A percentile compares a stretch with the other conserved stretches of the same genome.
These are phyloP conservation scores for Phoxinus dragarum DNA, from an alignment of 2,797 vertebrate genomes.

Conservation along the genomic window DNA sequence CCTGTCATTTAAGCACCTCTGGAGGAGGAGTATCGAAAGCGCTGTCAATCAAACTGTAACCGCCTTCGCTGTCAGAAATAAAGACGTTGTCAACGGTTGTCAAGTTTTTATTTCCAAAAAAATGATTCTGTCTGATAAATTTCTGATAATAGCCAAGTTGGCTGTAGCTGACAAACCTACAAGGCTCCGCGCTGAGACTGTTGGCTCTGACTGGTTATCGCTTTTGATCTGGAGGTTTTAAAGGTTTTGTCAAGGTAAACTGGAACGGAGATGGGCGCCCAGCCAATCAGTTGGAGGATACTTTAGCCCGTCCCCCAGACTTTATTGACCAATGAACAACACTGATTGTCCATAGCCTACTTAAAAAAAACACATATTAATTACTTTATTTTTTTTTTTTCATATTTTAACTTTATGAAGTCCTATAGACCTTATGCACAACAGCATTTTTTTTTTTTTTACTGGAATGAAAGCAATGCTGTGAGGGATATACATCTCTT, in stretches of 20 bases:
- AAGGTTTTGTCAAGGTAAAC: constrained; percentile 43
- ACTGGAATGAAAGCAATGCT: too few species aligned
- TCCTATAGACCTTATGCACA: neutral
- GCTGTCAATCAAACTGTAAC: constrained; percentile 11
- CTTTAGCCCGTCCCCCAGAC: constrained; percentile 18
- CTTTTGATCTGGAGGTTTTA: constrained; percentile 41
- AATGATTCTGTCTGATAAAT: neutral
- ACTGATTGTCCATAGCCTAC: neutral
- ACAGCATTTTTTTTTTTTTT: too few species aligned
- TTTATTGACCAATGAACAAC: constrained; percentile 2
- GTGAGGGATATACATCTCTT: too few species aligned
- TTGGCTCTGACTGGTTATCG: neutral
- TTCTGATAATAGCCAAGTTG: neutral
- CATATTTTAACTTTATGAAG: neutral
- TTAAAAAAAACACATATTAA: neutral
- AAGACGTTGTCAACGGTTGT: neutral
- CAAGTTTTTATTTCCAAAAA: neutral
- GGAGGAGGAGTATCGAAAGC: constrained; percentile 69
- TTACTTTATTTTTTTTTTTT: neutral
- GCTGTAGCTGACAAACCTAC: neutral
- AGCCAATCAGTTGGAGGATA: constrained; percentile 52
- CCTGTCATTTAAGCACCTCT: constrained; percentile 66
- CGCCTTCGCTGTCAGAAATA: neutral
- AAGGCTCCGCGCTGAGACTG: neutral
- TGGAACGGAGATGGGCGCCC: neutral